Conservation (phyloP, 2,888 invertebrate genomes). For the Nemapogon koenigi region DNA sequence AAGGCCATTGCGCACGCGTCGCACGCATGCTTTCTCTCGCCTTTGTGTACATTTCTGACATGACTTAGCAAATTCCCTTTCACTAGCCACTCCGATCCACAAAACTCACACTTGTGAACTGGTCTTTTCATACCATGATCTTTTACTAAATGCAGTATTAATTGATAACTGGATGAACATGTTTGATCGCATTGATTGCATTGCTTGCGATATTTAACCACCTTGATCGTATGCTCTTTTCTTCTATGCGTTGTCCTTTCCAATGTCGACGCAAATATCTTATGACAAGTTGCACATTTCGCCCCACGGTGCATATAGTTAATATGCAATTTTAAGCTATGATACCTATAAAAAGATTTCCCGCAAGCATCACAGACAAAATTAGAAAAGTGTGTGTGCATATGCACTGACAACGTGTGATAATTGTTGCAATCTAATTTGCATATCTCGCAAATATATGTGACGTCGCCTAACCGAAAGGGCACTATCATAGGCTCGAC, state of each 20-base stretch:
- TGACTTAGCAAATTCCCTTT: conserved; percentile 11
- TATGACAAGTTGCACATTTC: conserved; percentile 13
- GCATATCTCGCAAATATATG: conserved; percentile 13
- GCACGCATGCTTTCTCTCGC: conserved; percentile 12
- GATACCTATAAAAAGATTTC: conserved; percentile 8
- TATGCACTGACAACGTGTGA: conserved; percentile 12
- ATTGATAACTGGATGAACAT: conserved; percentile 12
- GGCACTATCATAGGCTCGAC: conserved; percentile 13
- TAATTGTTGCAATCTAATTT: conserved; percentile 10
- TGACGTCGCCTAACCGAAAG: conserved; percentile 10
- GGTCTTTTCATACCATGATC: conserved; percentile 13
- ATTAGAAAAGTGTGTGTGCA: conserved; percentile 13
- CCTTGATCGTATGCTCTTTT: conserved; percentile 11
- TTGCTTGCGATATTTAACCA: conserved; percentile 9
- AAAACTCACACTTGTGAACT: conserved; percentile 11
- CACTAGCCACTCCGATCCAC: conserved; percentile 11
- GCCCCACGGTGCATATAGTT: conserved; percentile 11
- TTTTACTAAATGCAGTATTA: conserved; percentile 10
- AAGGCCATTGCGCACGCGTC: conserved; percentile 12
- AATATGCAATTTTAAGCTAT: conserved; percentile 12
- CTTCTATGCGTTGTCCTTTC: conserved; percentile 11
- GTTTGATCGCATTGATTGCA: conserved; percentile 13
- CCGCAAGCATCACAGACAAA: conserved; percentile 15
- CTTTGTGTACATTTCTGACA: conserved; percentile 11
- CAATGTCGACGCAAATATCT: conserved; percentile 9